Base-by-base conservation (phyloP, 2,113 vertebrate genomes). In the Capreolus pygargus region DNA sequence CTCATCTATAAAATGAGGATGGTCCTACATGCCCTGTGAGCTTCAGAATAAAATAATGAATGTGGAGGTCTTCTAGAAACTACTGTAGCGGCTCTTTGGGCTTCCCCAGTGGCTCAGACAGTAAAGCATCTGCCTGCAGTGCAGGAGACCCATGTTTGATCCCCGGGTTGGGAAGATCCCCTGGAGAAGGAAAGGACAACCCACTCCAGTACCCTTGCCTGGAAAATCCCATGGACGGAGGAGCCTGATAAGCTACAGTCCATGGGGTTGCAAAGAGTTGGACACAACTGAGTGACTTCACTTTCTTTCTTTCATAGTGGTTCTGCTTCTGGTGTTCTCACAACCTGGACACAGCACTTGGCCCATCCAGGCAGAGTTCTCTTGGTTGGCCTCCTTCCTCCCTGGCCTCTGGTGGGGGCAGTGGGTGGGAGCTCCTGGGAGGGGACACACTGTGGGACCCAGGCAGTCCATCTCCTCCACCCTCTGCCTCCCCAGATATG, bases 71-170 rank as follows among this genome's bases (percentile, higher is more conserved):
- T 60, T 67, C 33, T 60, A 39, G 27, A 17, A 39, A 33, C 36
- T 6, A 1, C 4, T 9, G 2, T 4, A 1, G 0, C 1, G 45
- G 14, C 52, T 36, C n/a, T 70, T 70, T n/a, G n/a, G 64, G n/a
- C n/a, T 70, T 70, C n/a, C 64, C n/a, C 64, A 36, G n/a, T 36
- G 17, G 64, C 19, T 70, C 17, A 70, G 64, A 36, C n/a, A 70
- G 8, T 70, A 70, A 70, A 70, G 64, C 17, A 21, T 10, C 64
- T 70, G n/a, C n/a, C 64, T 23, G 64, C n/a, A 70, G 36, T 70
- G n/a, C 64, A 70, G 17, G 17, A 70, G 64, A 70, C 64, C 64
- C 64, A 36, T 17, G 8, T 70, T 70, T 21, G n/a, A 70, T 7
- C 9, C n/a, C n/a, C 19, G 64, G 17, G 64, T 70, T 17, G n/a